Evolutionary conservation across 2,113 vertebrate species (phyloP).

Genomic region (Cyphomyrus plagiostoma): DNA sequence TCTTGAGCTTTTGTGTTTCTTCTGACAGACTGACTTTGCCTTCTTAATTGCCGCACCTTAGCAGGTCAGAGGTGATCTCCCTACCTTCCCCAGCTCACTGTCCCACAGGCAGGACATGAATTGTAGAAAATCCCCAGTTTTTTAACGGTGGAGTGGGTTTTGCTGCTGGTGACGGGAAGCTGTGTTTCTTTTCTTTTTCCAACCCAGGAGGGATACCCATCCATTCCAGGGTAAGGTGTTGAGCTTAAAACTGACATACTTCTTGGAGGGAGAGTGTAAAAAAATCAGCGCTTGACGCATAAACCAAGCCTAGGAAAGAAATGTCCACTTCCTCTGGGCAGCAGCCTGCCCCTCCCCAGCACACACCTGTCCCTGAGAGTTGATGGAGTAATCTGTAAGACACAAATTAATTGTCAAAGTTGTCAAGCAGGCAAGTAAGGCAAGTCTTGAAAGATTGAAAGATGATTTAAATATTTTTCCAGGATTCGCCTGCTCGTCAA

Average conservation of each 20-base stretch:
- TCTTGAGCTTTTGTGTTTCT: constrained; percentile 50
- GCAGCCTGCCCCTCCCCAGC: not conserved
- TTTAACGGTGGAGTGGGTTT: not conserved
- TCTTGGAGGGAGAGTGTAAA: not conserved
- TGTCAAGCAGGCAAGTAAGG: constrained; percentile 38
- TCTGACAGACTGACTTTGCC: constrained; percentile 43
- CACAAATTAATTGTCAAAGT: constrained; percentile 60
- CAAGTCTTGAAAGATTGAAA: constrained; percentile 46
- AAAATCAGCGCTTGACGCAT: not conserved
- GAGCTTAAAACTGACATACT: constrained; percentile 13
- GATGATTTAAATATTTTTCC: constrained; percentile 56
- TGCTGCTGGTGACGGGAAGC: not conserved
- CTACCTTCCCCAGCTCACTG: constrained; percentile 1
- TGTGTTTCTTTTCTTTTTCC: not conserved
- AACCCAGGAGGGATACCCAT: constrained; percentile 16
- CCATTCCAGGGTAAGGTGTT: not conserved
- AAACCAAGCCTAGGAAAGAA: not conserved
- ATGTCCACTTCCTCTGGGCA: not conserved
- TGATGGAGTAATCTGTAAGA: constrained; percentile 54
- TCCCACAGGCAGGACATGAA: constrained; percentile 44
- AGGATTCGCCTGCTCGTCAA: constrained; percentile 39
- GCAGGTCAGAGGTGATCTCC: constrained; percentile 48
- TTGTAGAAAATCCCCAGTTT: constrained; percentile 33
- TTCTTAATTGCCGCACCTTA: constrained; percentile 58
- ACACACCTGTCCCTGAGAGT: not conserved